phyloP scores from a whole-genome alignment of 2,888 invertebrate species.

The Gortyna flavago region DNA sequence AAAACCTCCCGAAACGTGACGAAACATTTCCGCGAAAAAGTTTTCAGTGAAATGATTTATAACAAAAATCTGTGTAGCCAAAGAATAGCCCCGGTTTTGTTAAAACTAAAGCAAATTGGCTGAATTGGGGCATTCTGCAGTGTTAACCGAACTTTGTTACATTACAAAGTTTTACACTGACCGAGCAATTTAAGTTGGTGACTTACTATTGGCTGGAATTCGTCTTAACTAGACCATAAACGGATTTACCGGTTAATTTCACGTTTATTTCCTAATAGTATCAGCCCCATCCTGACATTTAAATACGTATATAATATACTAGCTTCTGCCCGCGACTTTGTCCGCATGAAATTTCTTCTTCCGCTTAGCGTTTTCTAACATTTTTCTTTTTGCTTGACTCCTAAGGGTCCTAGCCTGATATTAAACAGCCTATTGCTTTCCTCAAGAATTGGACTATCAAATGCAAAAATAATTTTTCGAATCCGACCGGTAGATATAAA shows the following conservation, averaged over 20 bases:
- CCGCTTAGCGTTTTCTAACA: background rate
- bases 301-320: background rate
- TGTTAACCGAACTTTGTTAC: slow-evolving; percentile 76
- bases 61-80: slow-evolving; percentile 28
- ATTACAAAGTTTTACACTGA: slow-evolving; percentile 77
- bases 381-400: background rate
- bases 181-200: slow-evolving; percentile 79
- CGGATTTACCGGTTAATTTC: slow-evolving; percentile 32
- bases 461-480: background rate
- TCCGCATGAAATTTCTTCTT: background rate
- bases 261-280: slow-evolving; percentile 5
- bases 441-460: background rate
- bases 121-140: slow-evolving; percentile 74
- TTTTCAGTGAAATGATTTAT: slow-evolving; percentile 21
- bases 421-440: background rate
- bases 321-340: background rate
- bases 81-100: slow-evolving; percentile 64
- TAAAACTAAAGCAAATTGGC: slow-evolving; percentile 72
- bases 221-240: slow-evolving; percentile 52
- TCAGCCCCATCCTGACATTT: background rate
- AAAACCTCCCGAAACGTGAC: slow-evolving; percentile 25
- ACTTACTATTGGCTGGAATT: slow-evolving; percentile 43
- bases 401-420: background rate
- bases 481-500: background rate
- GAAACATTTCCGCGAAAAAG: slow-evolving; percentile 20